Evolutionary conservation across 2,797 vertebrate genomes (phyloP).

Genomic region (Pseudotriccus pelzelni): DNA sequence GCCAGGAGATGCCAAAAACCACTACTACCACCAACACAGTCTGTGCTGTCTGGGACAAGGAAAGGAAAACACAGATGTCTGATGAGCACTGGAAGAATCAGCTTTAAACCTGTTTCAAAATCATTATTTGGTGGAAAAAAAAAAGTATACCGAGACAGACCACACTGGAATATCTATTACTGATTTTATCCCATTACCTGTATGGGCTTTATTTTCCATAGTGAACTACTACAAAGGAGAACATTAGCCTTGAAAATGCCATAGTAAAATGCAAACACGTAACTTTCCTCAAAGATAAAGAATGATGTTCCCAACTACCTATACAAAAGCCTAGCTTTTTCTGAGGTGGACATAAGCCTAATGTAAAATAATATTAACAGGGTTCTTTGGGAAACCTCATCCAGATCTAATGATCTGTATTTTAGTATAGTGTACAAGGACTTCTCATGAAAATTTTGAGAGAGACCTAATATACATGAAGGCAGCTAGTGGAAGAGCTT

Average conservation of each 20-base stretch:
- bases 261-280: neutral
- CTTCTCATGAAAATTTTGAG: neutral
- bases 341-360: neutral
- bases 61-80: conserved; percentile 47
- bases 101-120: neutral
- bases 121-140: neutral
- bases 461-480: neutral
- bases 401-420: neutral
- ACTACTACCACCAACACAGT: conserved; percentile 96
- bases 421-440: neutral
- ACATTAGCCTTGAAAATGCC: neutral
- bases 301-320: neutral
- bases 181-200: neutral
- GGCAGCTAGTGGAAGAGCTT: neutral
- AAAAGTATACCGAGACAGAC: neutral
- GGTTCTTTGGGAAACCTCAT: neutral
- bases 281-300: neutral
- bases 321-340: neutral
- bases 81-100: neutral
- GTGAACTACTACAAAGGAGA: neutral
- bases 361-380: neutral
- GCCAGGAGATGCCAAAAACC: conserved; percentile 97
- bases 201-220: neutral
- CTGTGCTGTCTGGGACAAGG: conserved; percentile 87
- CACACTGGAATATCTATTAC: neutral